Base-by-base conservation (phyloP, 2,113 vertebrate species). In the Merops nubicus region DNA sequence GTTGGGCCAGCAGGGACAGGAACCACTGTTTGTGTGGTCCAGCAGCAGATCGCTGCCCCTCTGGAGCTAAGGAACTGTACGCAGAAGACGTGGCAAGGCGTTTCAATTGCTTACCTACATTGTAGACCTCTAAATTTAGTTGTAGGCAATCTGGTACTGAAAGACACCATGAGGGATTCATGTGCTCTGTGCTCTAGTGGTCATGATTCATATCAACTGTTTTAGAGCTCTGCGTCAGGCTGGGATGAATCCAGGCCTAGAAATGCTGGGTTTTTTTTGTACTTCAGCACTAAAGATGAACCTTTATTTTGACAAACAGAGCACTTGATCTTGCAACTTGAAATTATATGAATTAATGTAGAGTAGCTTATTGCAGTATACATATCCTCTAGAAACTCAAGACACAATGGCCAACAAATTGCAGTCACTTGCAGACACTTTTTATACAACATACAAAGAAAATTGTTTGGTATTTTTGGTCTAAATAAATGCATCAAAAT, bases 1-100 rank as follows among this genome's bases (percentile, higher is more conserved):
- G 15, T 3, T 17, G 5, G n/a, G n/a, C 33, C 72, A 80, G n/a
- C 0, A 1, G 12, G 14, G 40, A n/a, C 2, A 21, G 65, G 14
- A 74, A 77, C 11, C 18, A 12, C 18, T 18, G 2, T 11, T 14
- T 29, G 11, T 8, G 14, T 16, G 14, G 62, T 13, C 15, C 33
- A 42, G 57, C n/a, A 57, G 51, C 23, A 42, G 50, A 43, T 0
- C 25, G 29, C 54, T 85, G 69, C 19, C 63, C n/a, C 56, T 42
- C 73, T 77, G 51, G 40, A 53, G 23, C 10, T 14, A 29, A 43
- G 42, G 12, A 45, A 50, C 28, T 15, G 43, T 0, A 34, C 29
- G 54, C 12, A 74, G 59, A 48, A 56, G 31, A 60, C 21, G 21
- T 4, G n/a, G 62, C n/a, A 62, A 72, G 10, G 59, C 77, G 57